Evolutionary conservation across 2,797 vertebrate genomes (phyloP).

Genomic region (Cephalopachus bancanus): DNA sequence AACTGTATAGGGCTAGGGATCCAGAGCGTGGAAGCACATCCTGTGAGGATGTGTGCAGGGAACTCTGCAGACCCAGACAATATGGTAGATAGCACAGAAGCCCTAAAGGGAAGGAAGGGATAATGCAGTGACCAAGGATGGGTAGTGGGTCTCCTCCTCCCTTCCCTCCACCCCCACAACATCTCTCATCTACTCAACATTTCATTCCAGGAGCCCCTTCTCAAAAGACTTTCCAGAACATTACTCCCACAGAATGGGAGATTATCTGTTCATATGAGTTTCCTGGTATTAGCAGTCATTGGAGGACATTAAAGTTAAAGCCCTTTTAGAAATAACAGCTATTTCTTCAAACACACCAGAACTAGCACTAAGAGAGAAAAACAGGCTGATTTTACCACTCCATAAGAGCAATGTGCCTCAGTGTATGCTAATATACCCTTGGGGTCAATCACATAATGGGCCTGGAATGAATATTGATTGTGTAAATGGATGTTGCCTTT

Average conservation of each 20-base stretch:
- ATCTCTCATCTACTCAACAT: neutral
- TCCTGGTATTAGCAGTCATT: neutral
- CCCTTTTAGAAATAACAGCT: conserved; percentile 16
- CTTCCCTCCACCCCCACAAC: neutral
- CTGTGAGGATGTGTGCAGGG: neutral
- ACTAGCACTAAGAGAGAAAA: conserved; percentile 21
- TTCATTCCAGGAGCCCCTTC: conserved; percentile 38
- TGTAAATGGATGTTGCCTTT: conserved; percentile 5
- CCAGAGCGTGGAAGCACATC: neutral
- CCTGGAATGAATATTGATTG: neutral
- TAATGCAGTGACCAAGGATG: neutral
- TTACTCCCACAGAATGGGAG: neutral
- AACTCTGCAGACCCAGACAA: neutral
- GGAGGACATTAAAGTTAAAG: conserved; percentile 27
- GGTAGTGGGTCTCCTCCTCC: neutral
- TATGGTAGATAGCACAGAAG: neutral
- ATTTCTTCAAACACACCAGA: conserved; percentile 47
- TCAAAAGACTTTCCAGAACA: conserved; percentile 41
- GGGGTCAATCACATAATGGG: neutral
- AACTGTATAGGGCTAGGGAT: neutral
- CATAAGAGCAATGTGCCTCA: neutral
- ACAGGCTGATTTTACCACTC: neutral
- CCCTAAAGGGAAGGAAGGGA: conserved; percentile 29
- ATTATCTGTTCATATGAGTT: neutral
- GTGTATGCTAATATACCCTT: neutral